phyloP scores from a whole-genome alignment of 2,113 vertebrate species.

The Sturnus vulgaris region DNA sequence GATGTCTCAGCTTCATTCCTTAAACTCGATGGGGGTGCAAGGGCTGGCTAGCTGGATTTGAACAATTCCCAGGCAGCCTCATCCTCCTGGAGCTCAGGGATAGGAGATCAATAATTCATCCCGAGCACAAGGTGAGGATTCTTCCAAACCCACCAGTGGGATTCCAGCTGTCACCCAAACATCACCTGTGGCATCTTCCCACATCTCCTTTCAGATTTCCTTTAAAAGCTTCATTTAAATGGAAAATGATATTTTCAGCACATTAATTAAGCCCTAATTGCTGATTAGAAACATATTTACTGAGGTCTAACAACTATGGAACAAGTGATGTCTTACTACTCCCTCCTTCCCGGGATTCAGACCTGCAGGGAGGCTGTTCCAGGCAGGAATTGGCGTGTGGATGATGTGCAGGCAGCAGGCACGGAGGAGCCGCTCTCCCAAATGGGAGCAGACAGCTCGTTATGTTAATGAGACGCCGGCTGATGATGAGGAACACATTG shows the following conservation, averaged over 20 bases:
- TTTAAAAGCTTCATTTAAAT: constrained; percentile 64
- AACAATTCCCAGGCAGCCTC: not conserved
- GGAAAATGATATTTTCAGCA: constrained; percentile 69
- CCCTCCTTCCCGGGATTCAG: not conserved
- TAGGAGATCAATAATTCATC: too few species aligned
- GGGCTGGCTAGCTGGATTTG: fast-evolving
- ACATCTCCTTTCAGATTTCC: constrained; percentile 26
- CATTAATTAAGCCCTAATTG: constrained; percentile 75
- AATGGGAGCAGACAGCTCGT: constrained; percentile 58
- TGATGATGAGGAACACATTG: constrained; percentile 77
- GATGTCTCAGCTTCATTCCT: not conserved
- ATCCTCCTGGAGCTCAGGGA: not conserved
- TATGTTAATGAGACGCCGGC: constrained; percentile 73
- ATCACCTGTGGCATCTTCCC: constrained; percentile 18
- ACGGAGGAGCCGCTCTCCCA: constrained; percentile 28
- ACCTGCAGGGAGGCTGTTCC: not conserved
- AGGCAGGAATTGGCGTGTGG: not conserved
- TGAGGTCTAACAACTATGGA: constrained; percentile 45
- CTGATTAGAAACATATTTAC: constrained; percentile 72
- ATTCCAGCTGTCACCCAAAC: not conserved
- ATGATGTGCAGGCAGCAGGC: constrained; percentile 38
- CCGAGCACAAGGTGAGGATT: fast-evolving
- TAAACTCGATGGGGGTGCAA: fast-evolving
- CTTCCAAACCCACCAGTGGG: not conserved
- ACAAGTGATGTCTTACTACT: constrained; percentile 46